A percentile compares a stretch with the other conserved stretches of the same genome.
These are phyloP conservation scores for Teleogryllus oceanicus DNA, from an alignment of 2,888 invertebrate species.

Conservation along the genomic window DNA sequence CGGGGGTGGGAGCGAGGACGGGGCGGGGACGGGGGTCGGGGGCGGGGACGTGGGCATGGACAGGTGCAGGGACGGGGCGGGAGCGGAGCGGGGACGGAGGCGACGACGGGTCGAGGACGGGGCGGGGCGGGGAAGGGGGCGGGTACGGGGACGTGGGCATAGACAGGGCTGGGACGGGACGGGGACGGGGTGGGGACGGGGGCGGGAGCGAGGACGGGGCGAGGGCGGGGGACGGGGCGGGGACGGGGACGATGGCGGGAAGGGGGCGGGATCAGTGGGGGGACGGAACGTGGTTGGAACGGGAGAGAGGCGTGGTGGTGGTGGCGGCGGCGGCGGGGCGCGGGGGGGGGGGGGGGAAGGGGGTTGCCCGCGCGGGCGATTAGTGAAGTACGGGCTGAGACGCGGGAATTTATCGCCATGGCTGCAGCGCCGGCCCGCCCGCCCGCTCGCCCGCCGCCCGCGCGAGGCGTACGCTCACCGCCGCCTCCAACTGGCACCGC, in stretches of 20 bases:
- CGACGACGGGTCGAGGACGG: fast-evolving
- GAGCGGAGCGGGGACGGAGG: too few species aligned
- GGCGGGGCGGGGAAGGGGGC: too few species aligned
- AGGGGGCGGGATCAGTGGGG: background rate
- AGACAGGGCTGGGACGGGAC: fast-evolving
- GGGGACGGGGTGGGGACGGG: fast-evolving
- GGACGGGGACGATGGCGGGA: background rate
- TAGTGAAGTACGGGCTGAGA: slow-evolving; percentile 18
- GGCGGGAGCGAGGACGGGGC: too few species aligned
- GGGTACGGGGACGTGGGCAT: fast-evolving
- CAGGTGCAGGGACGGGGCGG: too few species aligned
- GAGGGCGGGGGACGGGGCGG: background rate
- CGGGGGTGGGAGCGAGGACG: too few species aligned
- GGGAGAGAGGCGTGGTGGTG: too few species aligned
- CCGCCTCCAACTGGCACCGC: too few species aligned
- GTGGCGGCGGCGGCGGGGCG: too few species aligned
- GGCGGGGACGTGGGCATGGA: too few species aligned
- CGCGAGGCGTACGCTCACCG: too few species aligned
- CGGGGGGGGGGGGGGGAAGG: background rate
- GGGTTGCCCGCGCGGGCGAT: background rate
- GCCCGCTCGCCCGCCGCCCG: too few species aligned
- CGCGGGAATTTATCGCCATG: background rate
- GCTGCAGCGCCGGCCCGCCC: background rate
- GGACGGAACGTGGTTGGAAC: background rate
- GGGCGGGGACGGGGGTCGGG: too few species aligned